phyloP scores from a whole-genome alignment of 2,113 vertebrate species.

The Myrmophylax atrothorax region DNA sequence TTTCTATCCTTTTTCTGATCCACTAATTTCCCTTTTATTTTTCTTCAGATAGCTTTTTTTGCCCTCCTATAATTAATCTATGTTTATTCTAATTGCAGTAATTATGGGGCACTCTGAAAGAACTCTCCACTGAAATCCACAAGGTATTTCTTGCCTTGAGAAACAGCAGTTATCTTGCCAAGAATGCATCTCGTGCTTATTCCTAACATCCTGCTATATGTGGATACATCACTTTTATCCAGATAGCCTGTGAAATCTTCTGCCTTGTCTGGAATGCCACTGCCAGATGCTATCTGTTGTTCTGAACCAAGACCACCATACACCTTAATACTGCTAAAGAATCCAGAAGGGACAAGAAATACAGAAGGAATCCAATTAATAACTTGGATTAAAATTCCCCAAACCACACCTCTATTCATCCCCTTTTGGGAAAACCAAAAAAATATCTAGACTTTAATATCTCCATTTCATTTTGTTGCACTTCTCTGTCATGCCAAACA shows the following conservation, averaged over 20 bases:
- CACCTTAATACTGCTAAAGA: not conserved
- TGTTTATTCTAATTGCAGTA: not conserved
- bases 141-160: not conserved
- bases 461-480: not conserved
- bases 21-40: not conserved
- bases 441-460: not conserved
- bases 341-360: not conserved
- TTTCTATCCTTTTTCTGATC: not conserved
- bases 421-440: not conserved
- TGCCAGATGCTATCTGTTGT: not conserved
- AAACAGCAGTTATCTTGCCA: not conserved
- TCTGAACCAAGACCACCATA: not conserved
- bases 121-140: not conserved
- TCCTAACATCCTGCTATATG: not conserved
- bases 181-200: not conserved
- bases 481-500: not conserved
- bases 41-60: not conserved
- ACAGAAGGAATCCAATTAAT: not conserved
- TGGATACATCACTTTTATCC: not conserved
- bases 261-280: not conserved
- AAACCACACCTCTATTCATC: not conserved
- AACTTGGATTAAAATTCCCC: not conserved
- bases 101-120: not conserved
- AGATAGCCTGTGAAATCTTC: not conserved
- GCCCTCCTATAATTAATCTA: not conserved